Evolutionary conservation across 2,888 invertebrate genomes (phyloP).

Genomic region (Ariolimax columbianus): DNA sequence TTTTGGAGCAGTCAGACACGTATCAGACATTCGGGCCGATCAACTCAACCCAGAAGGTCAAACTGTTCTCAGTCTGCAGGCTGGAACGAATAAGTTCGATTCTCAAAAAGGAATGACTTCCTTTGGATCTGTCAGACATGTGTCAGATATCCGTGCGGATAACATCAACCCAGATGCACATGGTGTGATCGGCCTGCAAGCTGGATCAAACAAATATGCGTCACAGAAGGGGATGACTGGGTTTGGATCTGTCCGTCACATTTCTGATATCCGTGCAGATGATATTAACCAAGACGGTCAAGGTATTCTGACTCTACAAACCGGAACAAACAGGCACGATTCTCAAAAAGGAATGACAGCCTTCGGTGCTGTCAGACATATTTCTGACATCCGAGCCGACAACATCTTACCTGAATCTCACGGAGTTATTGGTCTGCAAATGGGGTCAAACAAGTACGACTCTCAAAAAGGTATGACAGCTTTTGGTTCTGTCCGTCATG

Average conservation of each 20-base stretch:
- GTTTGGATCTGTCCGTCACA: neutral
- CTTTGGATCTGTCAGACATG: slow-evolving; percentile 15
- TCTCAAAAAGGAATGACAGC: slow-evolving; percentile 20
- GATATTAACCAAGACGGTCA: neutral
- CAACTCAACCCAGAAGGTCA: neutral
- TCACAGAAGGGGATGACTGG: slow-evolving; percentile 15
- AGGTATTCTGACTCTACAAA: neutral
- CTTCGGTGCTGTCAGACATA: slow-evolving; percentile 12
- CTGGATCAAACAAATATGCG: slow-evolving; percentile 6
- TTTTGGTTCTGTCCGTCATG: neutral
- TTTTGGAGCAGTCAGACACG: neutral
- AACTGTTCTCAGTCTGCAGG: neutral
- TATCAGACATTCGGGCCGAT: slow-evolving; percentile 12
- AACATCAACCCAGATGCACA: neutral
- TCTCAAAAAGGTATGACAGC: slow-evolving; percentile 8
- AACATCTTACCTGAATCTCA: neutral
- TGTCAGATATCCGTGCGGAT: slow-evolving; percentile 9
- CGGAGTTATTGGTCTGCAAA: neutral
- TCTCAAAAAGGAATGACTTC: slow-evolving; percentile 17
- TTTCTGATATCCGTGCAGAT: slow-evolving; percentile 12
- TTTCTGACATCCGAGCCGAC: slow-evolving; percentile 7
- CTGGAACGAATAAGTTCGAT: slow-evolving; percentile 10
- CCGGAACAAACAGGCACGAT: neutral
- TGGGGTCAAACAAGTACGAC: neutral
- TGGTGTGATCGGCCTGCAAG: slow-evolving; percentile 16